These are phyloP conservation scores for Zelostemma sp. DNA, from an alignment of 1,140 invertebrate genomes.

Conservation along the genomic window DNA sequence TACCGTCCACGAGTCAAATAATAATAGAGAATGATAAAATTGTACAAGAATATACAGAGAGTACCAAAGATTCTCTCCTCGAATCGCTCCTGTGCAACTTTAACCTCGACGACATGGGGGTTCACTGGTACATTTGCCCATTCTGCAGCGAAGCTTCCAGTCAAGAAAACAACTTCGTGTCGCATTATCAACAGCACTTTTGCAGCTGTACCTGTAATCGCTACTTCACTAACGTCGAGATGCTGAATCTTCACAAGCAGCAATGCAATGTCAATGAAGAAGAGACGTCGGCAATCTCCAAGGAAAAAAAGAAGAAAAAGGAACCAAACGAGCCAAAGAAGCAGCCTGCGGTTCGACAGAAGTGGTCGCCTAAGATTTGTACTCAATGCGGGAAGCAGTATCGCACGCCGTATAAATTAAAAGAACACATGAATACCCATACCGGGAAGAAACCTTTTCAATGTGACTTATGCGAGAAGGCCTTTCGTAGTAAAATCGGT, in stretches of 20 bases:
- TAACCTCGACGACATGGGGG: constrained; percentile 60
- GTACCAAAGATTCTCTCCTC: constrained; percentile 56
- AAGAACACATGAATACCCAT: constrained; percentile 84
- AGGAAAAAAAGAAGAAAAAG: constrained; percentile 34
- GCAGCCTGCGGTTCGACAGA: constrained; percentile 52
- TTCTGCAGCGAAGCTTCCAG: constrained; percentile 71
- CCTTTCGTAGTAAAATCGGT: constrained; percentile 77
- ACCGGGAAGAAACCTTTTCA: constrained; percentile 86
- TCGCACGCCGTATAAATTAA: constrained; percentile 76
- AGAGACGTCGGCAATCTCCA: constrained; percentile 17
- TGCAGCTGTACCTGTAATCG: constrained; percentile 66
- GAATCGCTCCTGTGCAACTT: constrained; percentile 59
- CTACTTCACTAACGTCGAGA: constrained; percentile 67
- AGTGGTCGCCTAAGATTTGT: constrained; percentile 71
- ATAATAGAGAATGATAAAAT: constrained; percentile 50
- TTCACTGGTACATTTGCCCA: constrained; percentile 69
- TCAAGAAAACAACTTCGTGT: constrained; percentile 64
- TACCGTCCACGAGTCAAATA: constrained; percentile 60
- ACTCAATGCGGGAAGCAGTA: constrained; percentile 73
- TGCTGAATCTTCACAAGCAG: constrained; percentile 65
- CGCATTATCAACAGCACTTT: constrained; percentile 71
- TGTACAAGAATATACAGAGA: constrained; percentile 61
- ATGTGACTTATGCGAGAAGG: constrained; percentile 82
- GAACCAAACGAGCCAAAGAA: constrained; percentile 49
- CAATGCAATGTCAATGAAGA: constrained; percentile 55